Evolutionary conservation across 2,888 invertebrate species (phyloP).

Genomic region (Ctena decussata): DNA sequence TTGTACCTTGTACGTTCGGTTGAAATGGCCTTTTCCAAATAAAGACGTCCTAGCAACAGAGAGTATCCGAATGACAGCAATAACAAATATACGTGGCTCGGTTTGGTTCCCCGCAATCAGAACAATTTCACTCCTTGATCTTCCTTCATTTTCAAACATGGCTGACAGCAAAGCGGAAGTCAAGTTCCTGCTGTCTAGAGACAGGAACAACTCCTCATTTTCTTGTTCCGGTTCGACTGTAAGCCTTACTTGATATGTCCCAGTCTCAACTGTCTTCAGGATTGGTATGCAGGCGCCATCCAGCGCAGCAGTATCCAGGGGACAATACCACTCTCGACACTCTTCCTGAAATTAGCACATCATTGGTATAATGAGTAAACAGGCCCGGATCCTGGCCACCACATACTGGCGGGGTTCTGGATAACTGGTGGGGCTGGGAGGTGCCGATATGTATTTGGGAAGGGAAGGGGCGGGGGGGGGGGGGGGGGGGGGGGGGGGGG

Average conservation of each 20-base stretch:
- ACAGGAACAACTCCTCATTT: neutral
- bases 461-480: too few relatives aligned
- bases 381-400: too few relatives aligned
- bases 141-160: neutral
- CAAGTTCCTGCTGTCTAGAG: conserved; percentile 4
- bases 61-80: neutral
- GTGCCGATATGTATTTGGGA: too few relatives aligned
- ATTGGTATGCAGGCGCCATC: conserved; percentile 41
- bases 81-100: neutral
- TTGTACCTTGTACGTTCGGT: neutral
- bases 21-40: neutral
- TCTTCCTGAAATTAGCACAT: conserved; percentile 47
- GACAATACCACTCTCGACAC: conserved; percentile 60
- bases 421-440: too few relatives aligned
- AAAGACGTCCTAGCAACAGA: neutral
- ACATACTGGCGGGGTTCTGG: too few relatives aligned
- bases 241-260: conserved; percentile 29
- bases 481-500: too few relatives aligned
- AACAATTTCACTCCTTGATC: neutral
- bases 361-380: too few relatives aligned
- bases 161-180: neutral
- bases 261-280: conserved; percentile 25
- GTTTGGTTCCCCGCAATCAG: neutral
- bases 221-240: conserved; percentile 16
- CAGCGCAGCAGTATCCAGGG: conserved; percentile 21